Conservation (phyloP, 2,113 vertebrate genomes). For the Polyodon spathula region DNA sequence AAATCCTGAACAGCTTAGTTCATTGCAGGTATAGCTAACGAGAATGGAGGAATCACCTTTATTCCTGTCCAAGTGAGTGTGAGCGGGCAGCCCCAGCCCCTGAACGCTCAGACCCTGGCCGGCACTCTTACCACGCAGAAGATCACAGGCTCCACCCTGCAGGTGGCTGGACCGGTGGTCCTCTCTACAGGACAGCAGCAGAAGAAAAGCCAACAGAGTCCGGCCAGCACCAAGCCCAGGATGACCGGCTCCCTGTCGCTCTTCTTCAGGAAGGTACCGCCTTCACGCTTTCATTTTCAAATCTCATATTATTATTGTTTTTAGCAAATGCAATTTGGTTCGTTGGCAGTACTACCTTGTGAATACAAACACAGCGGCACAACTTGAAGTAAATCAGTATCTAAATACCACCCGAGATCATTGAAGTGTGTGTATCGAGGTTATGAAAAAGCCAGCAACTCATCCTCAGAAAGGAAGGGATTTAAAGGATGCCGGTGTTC, state of each 20-base stretch:
- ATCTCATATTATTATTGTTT: no score
- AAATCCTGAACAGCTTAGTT: constrained; percentile 13
- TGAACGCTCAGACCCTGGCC: constrained; percentile 51
- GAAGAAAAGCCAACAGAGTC: constrained; percentile 23
- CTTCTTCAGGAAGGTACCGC: constrained; percentile 26
- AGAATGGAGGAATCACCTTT: constrained; percentile 80
- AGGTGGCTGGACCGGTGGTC: constrained; percentile 48
- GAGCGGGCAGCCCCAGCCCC: constrained; percentile 61
- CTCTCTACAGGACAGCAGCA: constrained; percentile 45
- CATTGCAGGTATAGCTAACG: constrained; percentile 77
- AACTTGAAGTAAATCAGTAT: no score
- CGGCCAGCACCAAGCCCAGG: constrained; percentile 19
- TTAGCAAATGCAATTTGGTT: no score
- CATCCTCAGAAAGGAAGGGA: no score
- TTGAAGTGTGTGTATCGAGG: no score
- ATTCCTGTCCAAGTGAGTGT: constrained; percentile 71
- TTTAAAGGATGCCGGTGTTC: no score
- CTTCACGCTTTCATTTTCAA: no score
- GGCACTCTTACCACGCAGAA: constrained; percentile 47
- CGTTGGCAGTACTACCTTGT: no score
- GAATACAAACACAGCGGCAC: no score
- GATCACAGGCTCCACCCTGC: constrained; percentile 44
- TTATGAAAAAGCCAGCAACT: no score
- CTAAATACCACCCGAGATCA: no score
- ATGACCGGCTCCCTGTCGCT: constrained; percentile 54